Conservation (phyloP, 2,888 invertebrate genomes). For the Drosophila kokeensis region DNA sequence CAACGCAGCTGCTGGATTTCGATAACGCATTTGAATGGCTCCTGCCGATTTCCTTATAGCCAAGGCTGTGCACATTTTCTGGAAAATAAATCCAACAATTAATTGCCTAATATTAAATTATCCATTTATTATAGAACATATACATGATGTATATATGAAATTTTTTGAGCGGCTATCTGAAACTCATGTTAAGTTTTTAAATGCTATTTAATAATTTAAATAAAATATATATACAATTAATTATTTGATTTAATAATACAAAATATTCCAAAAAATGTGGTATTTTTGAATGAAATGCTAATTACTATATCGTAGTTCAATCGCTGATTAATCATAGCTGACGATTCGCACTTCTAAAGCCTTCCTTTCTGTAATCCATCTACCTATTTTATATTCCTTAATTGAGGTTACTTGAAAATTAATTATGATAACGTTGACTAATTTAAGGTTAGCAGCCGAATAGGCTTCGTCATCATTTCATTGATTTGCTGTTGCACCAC, state of each 20-base stretch:
- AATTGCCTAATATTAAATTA: not conserved
- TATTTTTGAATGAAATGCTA: not conserved
- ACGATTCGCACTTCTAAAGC: not conserved
- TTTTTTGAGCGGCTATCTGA: too few species aligned
- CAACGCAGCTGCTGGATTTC: constrained; percentile 47
- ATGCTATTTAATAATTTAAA: not conserved
- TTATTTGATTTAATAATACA: not conserved
- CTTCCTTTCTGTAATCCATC: not conserved
- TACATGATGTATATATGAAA: too few species aligned
- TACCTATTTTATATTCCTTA: not conserved
- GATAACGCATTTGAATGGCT: constrained; percentile 18
- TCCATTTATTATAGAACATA: not conserved
- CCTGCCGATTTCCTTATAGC: not conserved
- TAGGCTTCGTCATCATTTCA: constrained; percentile 62
- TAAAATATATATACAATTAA: not conserved
- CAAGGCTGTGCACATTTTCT: constrained; percentile 13
- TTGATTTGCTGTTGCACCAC: constrained; percentile 33
- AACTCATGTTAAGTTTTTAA: not conserved
- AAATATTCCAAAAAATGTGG: not conserved
- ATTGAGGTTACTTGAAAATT: not conserved
- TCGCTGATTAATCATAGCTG: not conserved
- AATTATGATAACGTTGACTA: not conserved
- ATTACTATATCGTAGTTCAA: not conserved
- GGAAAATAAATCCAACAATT: not conserved
- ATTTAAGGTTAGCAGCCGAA: constrained; percentile 30